phyloP scores from a whole-genome alignment of 2,888 invertebrate genomes.

The Tiliacea aurago region DNA sequence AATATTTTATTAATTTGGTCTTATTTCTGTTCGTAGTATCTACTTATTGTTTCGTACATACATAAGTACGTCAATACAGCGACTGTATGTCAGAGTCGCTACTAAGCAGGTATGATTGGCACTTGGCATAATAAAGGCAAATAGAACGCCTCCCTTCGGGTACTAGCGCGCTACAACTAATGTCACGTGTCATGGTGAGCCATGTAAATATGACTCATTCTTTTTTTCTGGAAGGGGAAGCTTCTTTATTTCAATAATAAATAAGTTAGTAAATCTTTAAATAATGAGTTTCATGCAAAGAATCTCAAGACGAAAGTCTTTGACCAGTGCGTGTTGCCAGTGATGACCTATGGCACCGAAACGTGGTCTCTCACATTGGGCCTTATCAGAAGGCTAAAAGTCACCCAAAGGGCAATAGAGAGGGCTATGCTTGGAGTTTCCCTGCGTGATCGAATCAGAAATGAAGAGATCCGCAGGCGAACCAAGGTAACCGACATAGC shows the following conservation, averaged over 20 bases:
- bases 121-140: constrained; percentile 75
- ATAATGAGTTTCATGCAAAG: constrained; percentile 5
- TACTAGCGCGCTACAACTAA: constrained; percentile 6
- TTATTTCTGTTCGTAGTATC: constrained; percentile 9
- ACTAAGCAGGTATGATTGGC: constrained; percentile 76
- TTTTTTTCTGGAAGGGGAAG: not conserved
- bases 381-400: no score
- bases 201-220: constrained; percentile 18
- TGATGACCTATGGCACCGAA: no score
- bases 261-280: not conserved
- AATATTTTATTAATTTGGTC: not conserved
- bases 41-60: constrained; percentile 28
- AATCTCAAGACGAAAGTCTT: no score
- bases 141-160: constrained; percentile 64
- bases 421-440: no score
- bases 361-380: no score
- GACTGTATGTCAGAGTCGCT: constrained; percentile 27
- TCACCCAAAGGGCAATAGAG: no score
- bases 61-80: constrained; percentile 11
- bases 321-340: no score
- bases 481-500: no score
- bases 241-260: not conserved
- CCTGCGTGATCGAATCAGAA: no score
- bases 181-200: constrained; percentile 25
- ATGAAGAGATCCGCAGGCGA: no score